phyloP scores from a whole-genome alignment of 2,888 invertebrate species.

The Tinea semifulvella region DNA sequence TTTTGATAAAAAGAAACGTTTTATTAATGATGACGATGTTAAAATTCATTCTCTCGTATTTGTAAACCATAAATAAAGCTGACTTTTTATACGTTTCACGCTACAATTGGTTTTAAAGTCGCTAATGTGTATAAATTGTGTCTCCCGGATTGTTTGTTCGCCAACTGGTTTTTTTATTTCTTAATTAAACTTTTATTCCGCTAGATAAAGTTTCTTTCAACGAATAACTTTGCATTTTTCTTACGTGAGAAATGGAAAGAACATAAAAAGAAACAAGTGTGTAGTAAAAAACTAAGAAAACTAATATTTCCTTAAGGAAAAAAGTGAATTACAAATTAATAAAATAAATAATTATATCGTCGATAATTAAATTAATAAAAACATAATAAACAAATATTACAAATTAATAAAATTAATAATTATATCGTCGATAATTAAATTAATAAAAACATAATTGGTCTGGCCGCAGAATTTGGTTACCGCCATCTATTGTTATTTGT shows the following conservation, averaged over 20 bases:
- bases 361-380: conserved; percentile 13
- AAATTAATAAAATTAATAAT: conserved; percentile 13
- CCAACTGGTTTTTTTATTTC: conserved; percentile 30
- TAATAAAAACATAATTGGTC: no score
- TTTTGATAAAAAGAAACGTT: conserved; percentile 37
- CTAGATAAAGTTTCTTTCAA: conserved; percentile 31
- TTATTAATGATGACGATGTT: conserved; percentile 51
- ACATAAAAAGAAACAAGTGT: no score
- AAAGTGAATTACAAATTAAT: not conserved
- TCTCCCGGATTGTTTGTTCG: conserved; percentile 19
- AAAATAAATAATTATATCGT: conserved; percentile 11
- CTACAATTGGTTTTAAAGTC: conserved; percentile 42
- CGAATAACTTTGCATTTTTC: not conserved
- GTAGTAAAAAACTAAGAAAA: no score
- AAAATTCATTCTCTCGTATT: conserved; percentile 29
- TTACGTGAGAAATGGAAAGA: no score
- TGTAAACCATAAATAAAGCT: conserved; percentile 48
- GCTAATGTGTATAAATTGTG: conserved; percentile 46
- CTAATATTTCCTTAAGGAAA: conserved; percentile 10
- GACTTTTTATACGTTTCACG: conserved; percentile 29
- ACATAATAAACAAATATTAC: not conserved
- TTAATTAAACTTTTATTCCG: conserved; percentile 31
- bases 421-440: conserved; percentile 15
- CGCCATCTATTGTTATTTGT: no score
- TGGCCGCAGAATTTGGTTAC: no score